Evolutionary conservation across 1,140 invertebrate genomes (phyloP), one percentile per base, ranked within the genome.

Genomic region (Drosophila serrata): DNA sequence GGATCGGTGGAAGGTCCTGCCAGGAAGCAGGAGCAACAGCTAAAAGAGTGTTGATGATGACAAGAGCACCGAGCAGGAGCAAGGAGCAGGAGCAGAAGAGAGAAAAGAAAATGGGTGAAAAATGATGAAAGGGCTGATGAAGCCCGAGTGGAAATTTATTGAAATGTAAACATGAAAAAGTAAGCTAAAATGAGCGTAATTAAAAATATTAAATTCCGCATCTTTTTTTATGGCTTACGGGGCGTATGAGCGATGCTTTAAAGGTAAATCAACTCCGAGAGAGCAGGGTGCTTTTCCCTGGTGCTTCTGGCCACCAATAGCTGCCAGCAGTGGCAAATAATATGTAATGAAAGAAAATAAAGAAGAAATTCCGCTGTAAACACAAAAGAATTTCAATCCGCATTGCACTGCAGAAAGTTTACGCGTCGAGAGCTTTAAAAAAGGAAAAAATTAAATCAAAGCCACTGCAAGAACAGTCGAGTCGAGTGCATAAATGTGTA

Each of bases 381-480:
- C 68, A 88, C 85, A 87, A 87, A 87, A 88, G 84, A 84, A 84
- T 87, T 88, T 88, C 84, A 84, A 88, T 80, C 80, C 84, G 73
- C 87, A 87, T 78, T 75, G 72, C 78, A 72, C 37, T 84, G 84
- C 76, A 74, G 46, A 88, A 87, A 87, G 64, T 84, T 87, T 84
- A 53, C 13, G 29, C 61, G 42, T 31, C 43, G 29, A 53, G 60
- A 57, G 67, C 29, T 42, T n/a, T 39, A 13, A 56, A 67, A 56
- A 65, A 43, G 42, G 29, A 13, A 33, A 37, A 60, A 33, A 33
- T 3, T n/a, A 24, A 24, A 3, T 24, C 24, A 24, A 24, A 24
- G 24, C 24, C 4, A 3, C 4, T 24, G 24, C 24, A 73, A 46
- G 64, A 70, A 61, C 7, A 27, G 80, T 86, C 69, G 56, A 70